Evolutionary conservation across 2,797 vertebrate genomes (phyloP), one percentile per base, ranked within the genome.

Genomic region (Scomberomorus guttatus): DNA sequence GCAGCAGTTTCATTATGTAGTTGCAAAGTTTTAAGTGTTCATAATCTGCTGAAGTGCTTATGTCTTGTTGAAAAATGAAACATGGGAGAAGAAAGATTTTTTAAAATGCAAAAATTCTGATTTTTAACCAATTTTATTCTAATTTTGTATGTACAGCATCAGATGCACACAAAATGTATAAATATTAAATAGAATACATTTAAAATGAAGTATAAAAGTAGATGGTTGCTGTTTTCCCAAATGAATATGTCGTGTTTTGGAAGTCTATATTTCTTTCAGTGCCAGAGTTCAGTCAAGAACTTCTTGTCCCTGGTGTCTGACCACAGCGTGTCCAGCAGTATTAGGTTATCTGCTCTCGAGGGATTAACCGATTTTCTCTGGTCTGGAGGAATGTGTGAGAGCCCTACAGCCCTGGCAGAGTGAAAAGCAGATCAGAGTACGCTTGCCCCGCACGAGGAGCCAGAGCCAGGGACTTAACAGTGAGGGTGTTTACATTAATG

Each of bases 341-440:
- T 85, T 81, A 62, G 61, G 76, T 77, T 85, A 81, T 90, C 83
- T 68, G 74, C 77, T 79, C 86, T 80, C n/a, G 0, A 20, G 84
- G 81, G 90, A 92, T 90, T 82, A 90, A 51, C 70, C 2, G 56
- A 88, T 92, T 90, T 84, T 80, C 78, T 82, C 46, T 70, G 81
- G 72, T 78, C 68, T 71, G 76, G 75, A 90, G 90, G 87, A 92
- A 91, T 89, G 89, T 71, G 81, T 80, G 86, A 78, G 82, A 82
- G 80, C 78, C 5, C 34, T 66, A 39, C 48, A 0, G 65, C 32
- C 61, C 72, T 52, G 55, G 71, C 58, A 50, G 62, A 77, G 70
- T 6, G 37, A 59, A 58, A 62, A 27, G 67, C 44, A 24, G 75
- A 77, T 80, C 77, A 75, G 79, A 75, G 70, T 48, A 22, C 22